Evolutionary conservation across 2,888 invertebrate genomes (phyloP).

Genomic region (Zele albiditarsus): DNA sequence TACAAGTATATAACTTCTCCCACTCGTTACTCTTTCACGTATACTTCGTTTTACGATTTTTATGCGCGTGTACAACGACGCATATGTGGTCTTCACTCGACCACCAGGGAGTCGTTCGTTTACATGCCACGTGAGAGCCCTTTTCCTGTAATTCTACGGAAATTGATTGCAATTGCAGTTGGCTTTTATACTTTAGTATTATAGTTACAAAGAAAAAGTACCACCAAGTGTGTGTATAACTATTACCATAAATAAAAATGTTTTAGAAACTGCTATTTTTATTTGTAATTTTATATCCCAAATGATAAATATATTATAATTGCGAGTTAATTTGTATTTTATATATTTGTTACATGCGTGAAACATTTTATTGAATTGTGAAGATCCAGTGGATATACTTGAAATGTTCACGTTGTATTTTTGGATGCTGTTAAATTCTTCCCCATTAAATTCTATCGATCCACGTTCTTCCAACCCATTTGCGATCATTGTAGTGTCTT

Average conservation of each 20-base stretch:
- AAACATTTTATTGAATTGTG: too few relatives aligned
- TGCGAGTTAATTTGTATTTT: too few relatives aligned
- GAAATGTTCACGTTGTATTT: too few relatives aligned
- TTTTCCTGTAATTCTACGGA: slow-evolving; percentile 43
- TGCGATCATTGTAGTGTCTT: too few relatives aligned
- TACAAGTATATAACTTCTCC: slow-evolving; percentile 7
- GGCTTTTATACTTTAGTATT: not conserved
- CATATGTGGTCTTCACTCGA: slow-evolving; percentile 41
- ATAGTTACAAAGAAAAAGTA: not conserved
- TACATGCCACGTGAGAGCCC: slow-evolving; percentile 48
- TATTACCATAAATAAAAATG: not conserved
- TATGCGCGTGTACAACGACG: not conserved
- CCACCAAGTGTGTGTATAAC: not conserved
- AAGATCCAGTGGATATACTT: too few relatives aligned
- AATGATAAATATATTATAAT: too few relatives aligned
- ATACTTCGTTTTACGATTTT: slow-evolving; percentile 42
- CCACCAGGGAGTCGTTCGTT: slow-evolving; percentile 51
- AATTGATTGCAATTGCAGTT: slow-evolving; percentile 55
- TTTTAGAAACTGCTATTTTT: too few relatives aligned
- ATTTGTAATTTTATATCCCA: too few relatives aligned
- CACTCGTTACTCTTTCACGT: slow-evolving; percentile 25
- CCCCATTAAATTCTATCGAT: too few relatives aligned
- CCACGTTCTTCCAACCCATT: too few relatives aligned
- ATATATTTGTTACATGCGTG: too few relatives aligned
- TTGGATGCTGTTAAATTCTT: too few relatives aligned